A percentile compares a stretch with the other conserved stretches of the same genome.
Conservation (phyloP, 2,888 invertebrate species). For the Ceriagrion tenellum region DNA sequence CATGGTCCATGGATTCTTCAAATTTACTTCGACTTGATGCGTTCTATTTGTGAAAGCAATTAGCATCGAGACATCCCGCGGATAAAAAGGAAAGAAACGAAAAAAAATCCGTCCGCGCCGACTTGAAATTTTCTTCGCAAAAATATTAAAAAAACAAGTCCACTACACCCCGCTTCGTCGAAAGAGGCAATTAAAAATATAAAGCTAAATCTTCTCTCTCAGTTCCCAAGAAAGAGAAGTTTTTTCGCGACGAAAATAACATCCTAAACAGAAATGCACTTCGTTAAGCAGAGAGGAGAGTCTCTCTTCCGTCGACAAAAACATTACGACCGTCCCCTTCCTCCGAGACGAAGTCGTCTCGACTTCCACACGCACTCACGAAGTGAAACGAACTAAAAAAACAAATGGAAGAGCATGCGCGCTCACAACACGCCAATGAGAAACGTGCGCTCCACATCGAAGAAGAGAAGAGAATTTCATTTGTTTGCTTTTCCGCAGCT, state of each 20-base stretch:
- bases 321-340: not conserved
- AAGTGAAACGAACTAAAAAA: not conserved
- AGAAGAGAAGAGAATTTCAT: not conserved
- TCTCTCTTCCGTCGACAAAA: not conserved
- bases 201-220: not conserved
- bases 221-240: not conserved
- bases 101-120: not conserved
- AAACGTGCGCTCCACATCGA: constrained; percentile 18
- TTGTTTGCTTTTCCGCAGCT: constrained; percentile 11
- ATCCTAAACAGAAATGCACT: not conserved
- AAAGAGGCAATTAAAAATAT: constrained; percentile 10
- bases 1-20: not conserved
- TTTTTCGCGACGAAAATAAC: not conserved
- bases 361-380: constrained; percentile 1
- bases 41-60: not conserved
- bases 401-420: not conserved
- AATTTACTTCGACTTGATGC: not conserved
- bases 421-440: not conserved
- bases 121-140: too few species aligned
- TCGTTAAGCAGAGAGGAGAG: not conserved
- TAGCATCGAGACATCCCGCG: not conserved
- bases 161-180: not conserved
- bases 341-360: not conserved
- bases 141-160: not conserved
- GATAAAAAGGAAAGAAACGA: not conserved